These are phyloP conservation scores for Ylistrum balloti DNA, from an alignment of 1,140 invertebrate species.

Conservation along the genomic window DNA sequence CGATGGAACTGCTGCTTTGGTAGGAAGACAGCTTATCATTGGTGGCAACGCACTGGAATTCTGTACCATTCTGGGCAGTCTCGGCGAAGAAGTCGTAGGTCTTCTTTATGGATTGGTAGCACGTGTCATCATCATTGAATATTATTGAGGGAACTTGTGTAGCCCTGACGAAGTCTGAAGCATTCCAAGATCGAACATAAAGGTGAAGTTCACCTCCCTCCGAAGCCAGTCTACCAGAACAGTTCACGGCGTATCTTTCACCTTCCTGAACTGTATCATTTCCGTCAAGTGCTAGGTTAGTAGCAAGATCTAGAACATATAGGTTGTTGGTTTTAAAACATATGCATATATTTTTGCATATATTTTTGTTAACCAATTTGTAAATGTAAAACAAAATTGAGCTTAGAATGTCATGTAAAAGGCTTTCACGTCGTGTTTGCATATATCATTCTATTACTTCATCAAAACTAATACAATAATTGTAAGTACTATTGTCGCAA, in stretches of 20 bases:
- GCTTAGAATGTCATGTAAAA: too few species aligned
- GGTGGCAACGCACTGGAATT: neutral
- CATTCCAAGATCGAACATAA: neutral
- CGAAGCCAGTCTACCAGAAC: neutral
- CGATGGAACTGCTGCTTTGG: neutral
- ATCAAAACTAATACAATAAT: too few species aligned
- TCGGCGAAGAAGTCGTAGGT: neutral
- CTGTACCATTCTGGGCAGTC: neutral
- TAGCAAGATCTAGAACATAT: neutral
- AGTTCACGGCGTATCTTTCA: neutral
- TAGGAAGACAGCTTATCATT: neutral
- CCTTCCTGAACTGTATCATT: neutral
- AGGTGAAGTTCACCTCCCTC: neutral
- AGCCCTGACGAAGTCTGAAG: neutral
- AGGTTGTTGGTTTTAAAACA: too few species aligned
- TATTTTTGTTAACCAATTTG: too few species aligned
- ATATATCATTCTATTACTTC: too few species aligned
- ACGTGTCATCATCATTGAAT: neutral
- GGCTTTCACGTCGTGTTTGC: too few species aligned
- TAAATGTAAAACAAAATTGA: too few species aligned
- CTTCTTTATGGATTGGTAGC: neutral
- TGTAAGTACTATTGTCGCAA: too few species aligned
- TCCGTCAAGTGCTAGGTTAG: neutral
- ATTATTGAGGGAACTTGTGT: neutral
- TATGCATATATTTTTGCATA: too few species aligned